Base-by-base conservation (phyloP, 2,113 vertebrate genomes). In the Edolisoma coerulescens region DNA sequence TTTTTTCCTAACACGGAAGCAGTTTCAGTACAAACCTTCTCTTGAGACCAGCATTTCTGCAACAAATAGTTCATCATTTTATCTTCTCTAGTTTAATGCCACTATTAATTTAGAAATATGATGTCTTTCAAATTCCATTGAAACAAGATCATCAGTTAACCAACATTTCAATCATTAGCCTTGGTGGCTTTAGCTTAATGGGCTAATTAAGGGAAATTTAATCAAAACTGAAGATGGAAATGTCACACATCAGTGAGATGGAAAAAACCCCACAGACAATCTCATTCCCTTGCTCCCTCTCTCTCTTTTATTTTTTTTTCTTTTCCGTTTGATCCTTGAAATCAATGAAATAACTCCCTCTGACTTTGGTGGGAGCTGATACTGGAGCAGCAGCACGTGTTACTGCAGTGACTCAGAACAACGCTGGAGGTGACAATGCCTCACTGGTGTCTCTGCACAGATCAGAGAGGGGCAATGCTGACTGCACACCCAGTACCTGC, bases 211-310 rank as follows among this genome's bases (percentile, higher is more conserved):
- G 75, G 78, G 75, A 94, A 94, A 94, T 93, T 68, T 95, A 96
- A 96, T 97, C 92, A 95, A 96, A 97, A 89, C 57, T 90, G 47
- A 95, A 82, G 85, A 87, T 71, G 45, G 83, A 97, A 96, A 95
- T 91, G 84, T 92, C 93, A 96, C 82, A 95, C 81, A 92, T 84
- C 80, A 96, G 44, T 92, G 84, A 91, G 61, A 87, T 1, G 16
- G 42, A 88, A 95, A 85, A 75, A 87, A 39, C 4, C 42, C 49
- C 65, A 90, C 57, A 63, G 93, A 78, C 12, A 75, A 68, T 28
- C 73, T 92, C 2, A 1, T 71, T 95, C 64, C 68, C 44, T 84
- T 71, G 42, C 27, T n/a, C 39, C 37, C 10, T 61, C 24, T 33
- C 18, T 42, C 7, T 45, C 7, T 41, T 24, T 45, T 49, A 26